Base-by-base conservation (phyloP, 2,797 vertebrate genomes). In the Phrynocephalus vlangalii region DNA sequence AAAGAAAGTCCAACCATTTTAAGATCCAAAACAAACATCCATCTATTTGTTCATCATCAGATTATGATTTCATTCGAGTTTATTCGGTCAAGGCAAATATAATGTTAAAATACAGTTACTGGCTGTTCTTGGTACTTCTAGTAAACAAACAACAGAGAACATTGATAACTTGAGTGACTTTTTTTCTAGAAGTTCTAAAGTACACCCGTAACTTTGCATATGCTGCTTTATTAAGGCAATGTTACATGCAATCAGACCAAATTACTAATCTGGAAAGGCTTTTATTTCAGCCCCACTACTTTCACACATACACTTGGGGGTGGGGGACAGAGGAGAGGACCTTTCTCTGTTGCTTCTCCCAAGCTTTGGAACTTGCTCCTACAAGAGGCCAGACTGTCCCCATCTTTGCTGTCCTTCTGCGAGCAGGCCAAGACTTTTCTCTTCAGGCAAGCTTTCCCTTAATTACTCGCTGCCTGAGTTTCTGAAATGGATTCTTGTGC, bases 21-120 rank as follows among this genome's bases (percentile, higher is more conserved):
- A 11, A 88, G 22, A 82, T 73, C 70, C 67, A 93, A 92, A 80
- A 38, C 48, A 92, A 86, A 89, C 24, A 91, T 73, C 33, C 78
- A 0, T 0, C 0, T 90, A 92, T 75, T 83, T 84, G 50, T 82
- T 83, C 78, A 60, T 88, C 75, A 87, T 82, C 75, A 89, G 80
- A 86, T 33, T 85, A 88, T 72, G 89, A 87, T 44, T 79, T 48
- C 81, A 87, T 15, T 63, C 44, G 76, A 67, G 82, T 85, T 86
- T 73, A 90, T 83, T 91, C 90, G 81, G 8, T 81, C 84, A 68
- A 87, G 89, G 20, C 66, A 88, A 91, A 52, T 75, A 84, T 38
- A 73, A 9, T 71, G 79, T 88, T 66, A 92, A 2, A 80, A 81
- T 44, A 18, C 16, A 84, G 72, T 44, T 76, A 68, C 24, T 1